Conservation (phyloP, 2,797 vertebrate species). For the Alfaro cultratus region DNA sequence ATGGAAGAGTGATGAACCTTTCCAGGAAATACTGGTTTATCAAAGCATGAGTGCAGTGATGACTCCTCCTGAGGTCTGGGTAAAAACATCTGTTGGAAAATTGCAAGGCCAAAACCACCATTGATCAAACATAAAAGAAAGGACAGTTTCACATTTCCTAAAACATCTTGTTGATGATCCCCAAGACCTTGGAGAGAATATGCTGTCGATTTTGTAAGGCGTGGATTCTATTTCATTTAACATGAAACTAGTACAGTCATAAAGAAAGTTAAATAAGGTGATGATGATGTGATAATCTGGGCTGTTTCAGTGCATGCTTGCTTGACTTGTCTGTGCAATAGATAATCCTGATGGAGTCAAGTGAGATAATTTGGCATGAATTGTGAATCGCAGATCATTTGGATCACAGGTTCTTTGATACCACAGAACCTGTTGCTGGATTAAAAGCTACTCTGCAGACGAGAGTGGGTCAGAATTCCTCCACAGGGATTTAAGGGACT, state of each 20-base stretch:
- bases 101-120: not conserved
- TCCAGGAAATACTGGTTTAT: not conserved
- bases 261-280: not conserved
- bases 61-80: not conserved
- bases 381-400: not conserved
- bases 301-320: not conserved
- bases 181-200: not conserved
- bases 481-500: not conserved
- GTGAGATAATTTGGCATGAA: not conserved
- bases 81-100: not conserved
- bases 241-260: not conserved
- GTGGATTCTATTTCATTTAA: not conserved
- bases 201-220: not conserved
- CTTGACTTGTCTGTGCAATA: not conserved
- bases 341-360: not conserved
- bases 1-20: not conserved
- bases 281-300: not conserved
- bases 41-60: not conserved
- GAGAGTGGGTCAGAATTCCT: not conserved
- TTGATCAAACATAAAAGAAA: not conserved
- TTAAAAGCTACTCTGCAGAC: not conserved
- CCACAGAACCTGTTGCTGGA: not conserved
- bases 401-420: not conserved
- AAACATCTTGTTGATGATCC: not conserved
- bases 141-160: not conserved